These are phyloP conservation scores for Sepiola atlantica DNA, from an alignment of 2,888 invertebrate species.

Conservation along the genomic window DNA sequence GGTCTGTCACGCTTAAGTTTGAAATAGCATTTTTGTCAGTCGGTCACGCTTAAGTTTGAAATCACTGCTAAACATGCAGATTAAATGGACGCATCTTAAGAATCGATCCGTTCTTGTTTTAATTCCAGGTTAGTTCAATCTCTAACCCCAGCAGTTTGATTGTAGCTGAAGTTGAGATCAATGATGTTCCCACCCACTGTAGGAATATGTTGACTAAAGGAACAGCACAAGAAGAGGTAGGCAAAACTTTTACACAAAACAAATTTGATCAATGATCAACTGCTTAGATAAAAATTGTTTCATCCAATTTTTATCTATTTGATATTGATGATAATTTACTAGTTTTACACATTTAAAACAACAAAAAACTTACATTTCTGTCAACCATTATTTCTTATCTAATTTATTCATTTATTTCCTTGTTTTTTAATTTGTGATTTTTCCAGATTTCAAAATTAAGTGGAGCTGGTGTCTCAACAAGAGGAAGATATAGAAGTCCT, in stretches of 20 bases:
- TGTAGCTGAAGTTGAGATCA: slow-evolving; percentile 79
- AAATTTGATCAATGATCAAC: not conserved
- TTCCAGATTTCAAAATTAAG: slow-evolving; percentile 73
- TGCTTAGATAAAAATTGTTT: not conserved
- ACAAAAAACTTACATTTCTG: too few relatives aligned
- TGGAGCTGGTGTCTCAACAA: slow-evolving; percentile 79
- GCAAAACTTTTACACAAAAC: not conserved
- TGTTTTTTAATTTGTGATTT: slow-evolving; percentile 42
- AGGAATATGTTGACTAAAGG: slow-evolving; percentile 79
- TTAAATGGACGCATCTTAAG: too few relatives aligned
- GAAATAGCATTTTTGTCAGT: too few relatives aligned
- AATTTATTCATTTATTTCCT: not conserved
- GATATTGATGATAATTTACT: too few relatives aligned
- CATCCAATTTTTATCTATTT: not conserved
- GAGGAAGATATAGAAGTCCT: slow-evolving; percentile 78
- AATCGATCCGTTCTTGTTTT: not conserved
- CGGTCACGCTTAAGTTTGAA: too few relatives aligned
- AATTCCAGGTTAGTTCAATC: slow-evolving; percentile 37
- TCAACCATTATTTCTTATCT: not conserved
- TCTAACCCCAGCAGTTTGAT: slow-evolving; percentile 62
- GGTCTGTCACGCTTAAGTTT: too few relatives aligned
- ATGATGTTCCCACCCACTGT: slow-evolving; percentile 79
- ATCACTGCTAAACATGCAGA: too few relatives aligned
- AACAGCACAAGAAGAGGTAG: slow-evolving; percentile 79
- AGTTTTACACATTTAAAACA: too few relatives aligned